A percentile compares a stretch with the other conserved stretches of the same genome.
Evolutionary conservation across 1,140 invertebrate species (phyloP).

Genomic region (Drosophila aff.): DNA sequence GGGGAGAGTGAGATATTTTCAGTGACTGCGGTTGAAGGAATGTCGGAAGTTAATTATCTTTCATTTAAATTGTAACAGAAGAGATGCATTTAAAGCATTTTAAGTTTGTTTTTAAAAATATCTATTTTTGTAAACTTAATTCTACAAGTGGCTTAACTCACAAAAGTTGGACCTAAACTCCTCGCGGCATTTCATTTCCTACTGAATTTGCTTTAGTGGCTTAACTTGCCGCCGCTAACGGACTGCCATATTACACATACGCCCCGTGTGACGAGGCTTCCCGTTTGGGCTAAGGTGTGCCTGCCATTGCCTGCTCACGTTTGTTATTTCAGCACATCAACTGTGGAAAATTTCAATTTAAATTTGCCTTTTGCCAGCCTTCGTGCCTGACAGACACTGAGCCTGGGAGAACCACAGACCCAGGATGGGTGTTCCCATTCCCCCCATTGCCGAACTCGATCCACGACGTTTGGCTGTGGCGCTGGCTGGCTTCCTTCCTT

Average conservation of each 20-base stretch:
- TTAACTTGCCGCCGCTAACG: constrained; percentile 15
- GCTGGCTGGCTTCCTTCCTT: constrained; percentile 71
- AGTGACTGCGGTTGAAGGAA: constrained; percentile 1
- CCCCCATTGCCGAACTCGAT: neutral
- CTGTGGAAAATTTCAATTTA: constrained; percentile 81
- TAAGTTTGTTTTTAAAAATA: neutral
- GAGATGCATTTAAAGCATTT: no score
- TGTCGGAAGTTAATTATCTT: neutral
- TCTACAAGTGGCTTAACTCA: constrained; percentile 1
- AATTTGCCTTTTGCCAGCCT: constrained; percentile 73
- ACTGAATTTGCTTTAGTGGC: constrained; percentile 13
- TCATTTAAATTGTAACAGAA: neutral
- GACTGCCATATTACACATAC: constrained; percentile 69
- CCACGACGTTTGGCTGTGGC: constrained; percentile 70
- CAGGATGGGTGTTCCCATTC: neutral
- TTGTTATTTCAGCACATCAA: constrained; percentile 79
- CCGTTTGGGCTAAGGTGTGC: constrained; percentile 35
- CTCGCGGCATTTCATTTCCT: neutral
- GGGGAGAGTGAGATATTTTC: neutral
- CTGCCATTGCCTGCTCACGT: constrained; percentile 38
- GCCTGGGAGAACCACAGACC: constrained; percentile 13
- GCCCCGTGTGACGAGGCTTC: constrained; percentile 40
- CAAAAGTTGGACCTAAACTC: no score
- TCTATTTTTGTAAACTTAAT: neutral
- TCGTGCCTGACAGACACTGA: constrained; percentile 18